Percentiles rank a stretch among this genome's conserved stretches.
phyloP scores from a whole-genome alignment of 1,140 invertebrate genomes.

The Pseudomyrmex cubaensis region DNA sequence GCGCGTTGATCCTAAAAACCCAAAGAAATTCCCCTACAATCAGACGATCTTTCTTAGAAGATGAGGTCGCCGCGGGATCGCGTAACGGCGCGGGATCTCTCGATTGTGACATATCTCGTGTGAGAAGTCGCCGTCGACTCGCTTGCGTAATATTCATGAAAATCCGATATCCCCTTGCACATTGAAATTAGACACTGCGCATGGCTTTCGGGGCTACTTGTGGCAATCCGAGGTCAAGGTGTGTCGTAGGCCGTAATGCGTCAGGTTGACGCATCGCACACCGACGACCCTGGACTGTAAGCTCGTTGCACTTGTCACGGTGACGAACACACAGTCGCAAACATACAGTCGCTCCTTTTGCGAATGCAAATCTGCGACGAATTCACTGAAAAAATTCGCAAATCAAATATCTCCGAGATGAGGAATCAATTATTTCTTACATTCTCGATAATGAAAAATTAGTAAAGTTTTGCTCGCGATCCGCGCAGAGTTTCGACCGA shows the following conservation, averaged over 20 bases:
- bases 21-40: too few relatives aligned
- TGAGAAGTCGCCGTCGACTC: not conserved
- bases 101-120: not conserved
- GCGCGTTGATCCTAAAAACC: slow-evolving; percentile 3
- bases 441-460: too few relatives aligned
- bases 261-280: slow-evolving; percentile 25
- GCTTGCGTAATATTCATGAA: slow-evolving; percentile 57
- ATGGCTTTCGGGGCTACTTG: not conserved
- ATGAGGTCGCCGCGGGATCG: slow-evolving; percentile 4
- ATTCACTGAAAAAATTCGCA: not conserved
- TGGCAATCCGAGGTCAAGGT: slow-evolving; percentile 39
- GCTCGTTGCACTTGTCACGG: not conserved
- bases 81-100: not conserved
- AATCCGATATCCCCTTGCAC: slow-evolving; percentile 40
- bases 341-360: not conserved
- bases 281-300: not conserved
- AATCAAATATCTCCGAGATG: too few relatives aligned
- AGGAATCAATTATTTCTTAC: too few relatives aligned
- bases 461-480: not conserved
- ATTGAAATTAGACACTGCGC: slow-evolving; percentile 57
- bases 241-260: slow-evolving; percentile 20
- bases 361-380: not conserved
- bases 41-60: too few relatives aligned
- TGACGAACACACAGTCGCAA: not conserved
- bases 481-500: not conserved